Evolutionary conservation across 2,113 vertebrate genomes (phyloP), one percentile per base, ranked within the genome.

Genomic region (Potamarius usumacintae): DNA sequence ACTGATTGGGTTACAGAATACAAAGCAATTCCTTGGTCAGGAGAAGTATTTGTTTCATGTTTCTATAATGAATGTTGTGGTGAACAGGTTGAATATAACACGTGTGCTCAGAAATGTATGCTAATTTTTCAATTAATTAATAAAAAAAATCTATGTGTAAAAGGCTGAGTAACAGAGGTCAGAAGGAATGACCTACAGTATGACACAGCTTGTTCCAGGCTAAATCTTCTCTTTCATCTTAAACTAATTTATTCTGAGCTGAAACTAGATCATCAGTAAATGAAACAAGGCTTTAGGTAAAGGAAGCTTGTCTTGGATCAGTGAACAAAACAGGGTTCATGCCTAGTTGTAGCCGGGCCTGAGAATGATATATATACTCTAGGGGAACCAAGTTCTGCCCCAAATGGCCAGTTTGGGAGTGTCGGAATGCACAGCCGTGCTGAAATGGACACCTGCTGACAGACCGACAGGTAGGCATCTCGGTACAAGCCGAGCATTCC

Each of bases 371-470:
- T 62, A 76, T 85, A 8, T 86, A 58, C 58, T n/a, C 67, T 76
- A 17, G 30, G 81, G 86, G 77, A 76, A 87, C 48, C 34, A 62
- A 50, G 71, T 76, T 57, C 62, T 87, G 88, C 89, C 87, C 62
- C 27, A 88, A 92, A 89, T 89, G 88, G 85, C 84, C 89, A 85
- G 60, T 69, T 25, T 53, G 65, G 27, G 78, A 77, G 83, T 72
- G 82, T 80, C 18, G 77, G 90, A 93, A 93, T 87, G 53, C 50
- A 84, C 78, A 89, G 82, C 89, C 86, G 48, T 88, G 88, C 91
- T 91, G 90, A 91, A 92, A 93, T 89, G 80, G 91, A 93, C 92
- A 91, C 82, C 85, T 53, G 71, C 90, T 92, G 92, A 94, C 91
- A 92, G 93, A 88, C 57, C 86, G 83, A 89, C 91, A 88, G 91